These are phyloP conservation scores for Hydrophis major DNA, from an alignment of 2,797 vertebrate species.

Conservation along the genomic window DNA sequence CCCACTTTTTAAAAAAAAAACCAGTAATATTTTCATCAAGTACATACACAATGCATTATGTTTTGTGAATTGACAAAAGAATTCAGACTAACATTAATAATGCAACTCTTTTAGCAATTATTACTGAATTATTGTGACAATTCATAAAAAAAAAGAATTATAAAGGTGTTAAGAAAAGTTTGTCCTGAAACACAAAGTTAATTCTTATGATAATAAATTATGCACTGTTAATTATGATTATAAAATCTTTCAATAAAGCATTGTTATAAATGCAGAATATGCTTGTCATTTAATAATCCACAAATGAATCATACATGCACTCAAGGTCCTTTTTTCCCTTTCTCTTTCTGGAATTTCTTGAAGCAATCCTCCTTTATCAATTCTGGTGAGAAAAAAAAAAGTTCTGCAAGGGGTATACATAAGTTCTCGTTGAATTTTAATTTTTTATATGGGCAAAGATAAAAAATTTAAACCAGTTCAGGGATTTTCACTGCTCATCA, in stretches of 20 bases:
- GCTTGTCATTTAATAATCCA: neutral
- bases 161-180: neutral
- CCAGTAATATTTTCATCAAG: neutral
- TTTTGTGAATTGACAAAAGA: neutral
- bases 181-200: neutral
- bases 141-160: neutral
- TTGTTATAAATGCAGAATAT: neutral
- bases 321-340: neutral
- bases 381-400: neutral
- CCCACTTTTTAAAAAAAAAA: neutral
- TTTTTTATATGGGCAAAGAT: constrained; percentile 55
- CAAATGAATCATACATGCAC: neutral
- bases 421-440: constrained; percentile 50
- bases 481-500: constrained; percentile 17
- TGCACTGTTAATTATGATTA: neutral
- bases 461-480: constrained; percentile 52
- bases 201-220: neutral
- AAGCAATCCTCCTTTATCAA: constrained; percentile 37
- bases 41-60: neutral
- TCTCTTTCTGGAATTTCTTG: neutral
- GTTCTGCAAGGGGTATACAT: constrained; percentile 41
- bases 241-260: neutral
- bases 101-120: neutral
- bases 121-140: neutral
- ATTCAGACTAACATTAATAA: neutral